phyloP scores from a whole-genome alignment of 2,797 vertebrate genomes.

The Onychomys leucogaster region DNA sequence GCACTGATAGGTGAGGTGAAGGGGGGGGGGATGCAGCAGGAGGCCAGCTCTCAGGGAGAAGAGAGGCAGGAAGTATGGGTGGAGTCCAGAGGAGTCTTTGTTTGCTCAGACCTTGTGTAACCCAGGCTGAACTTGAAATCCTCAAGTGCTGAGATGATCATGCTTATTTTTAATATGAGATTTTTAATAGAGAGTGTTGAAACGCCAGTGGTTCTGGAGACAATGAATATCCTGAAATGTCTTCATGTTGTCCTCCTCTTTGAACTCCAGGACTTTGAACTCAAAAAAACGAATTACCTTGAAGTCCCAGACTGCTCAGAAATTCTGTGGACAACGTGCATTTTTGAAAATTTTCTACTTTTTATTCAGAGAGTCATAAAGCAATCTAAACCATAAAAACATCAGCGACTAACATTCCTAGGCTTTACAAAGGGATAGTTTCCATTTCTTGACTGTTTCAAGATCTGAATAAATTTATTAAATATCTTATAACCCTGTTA shows the following conservation, averaged over 20 bases:
- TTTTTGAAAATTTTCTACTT: slow-evolving; percentile 75
- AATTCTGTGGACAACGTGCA: background rate
- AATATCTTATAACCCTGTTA: slow-evolving; percentile 61
- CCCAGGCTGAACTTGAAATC: background rate
- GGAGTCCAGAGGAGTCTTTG: background rate
- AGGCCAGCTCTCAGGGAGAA: background rate
- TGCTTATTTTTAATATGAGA: background rate
- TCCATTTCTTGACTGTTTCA: slow-evolving; percentile 71
- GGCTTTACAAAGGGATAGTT: slow-evolving; percentile 66
- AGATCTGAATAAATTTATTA: slow-evolving; percentile 54
- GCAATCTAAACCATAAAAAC: slow-evolving; percentile 62
- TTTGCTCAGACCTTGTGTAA: background rate
- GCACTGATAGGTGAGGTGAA: background rate
- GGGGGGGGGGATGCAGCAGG: background rate
- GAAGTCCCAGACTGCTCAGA: background rate
- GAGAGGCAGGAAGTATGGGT: background rate
- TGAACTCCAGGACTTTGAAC: background rate
- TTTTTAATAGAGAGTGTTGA: background rate
- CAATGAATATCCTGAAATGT: background rate
- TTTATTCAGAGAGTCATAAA: slow-evolving; percentile 76
- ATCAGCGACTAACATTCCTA: slow-evolving; percentile 61
- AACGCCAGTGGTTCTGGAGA: background rate
- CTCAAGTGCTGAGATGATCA: background rate
- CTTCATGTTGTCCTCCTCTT: background rate
- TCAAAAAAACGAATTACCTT: background rate